A percentile compares a stretch with the other conserved stretches of the same genome.
Evolutionary conservation across 2,888 invertebrate genomes (phyloP).

Genomic region (Polyommatus icarus): DNA sequence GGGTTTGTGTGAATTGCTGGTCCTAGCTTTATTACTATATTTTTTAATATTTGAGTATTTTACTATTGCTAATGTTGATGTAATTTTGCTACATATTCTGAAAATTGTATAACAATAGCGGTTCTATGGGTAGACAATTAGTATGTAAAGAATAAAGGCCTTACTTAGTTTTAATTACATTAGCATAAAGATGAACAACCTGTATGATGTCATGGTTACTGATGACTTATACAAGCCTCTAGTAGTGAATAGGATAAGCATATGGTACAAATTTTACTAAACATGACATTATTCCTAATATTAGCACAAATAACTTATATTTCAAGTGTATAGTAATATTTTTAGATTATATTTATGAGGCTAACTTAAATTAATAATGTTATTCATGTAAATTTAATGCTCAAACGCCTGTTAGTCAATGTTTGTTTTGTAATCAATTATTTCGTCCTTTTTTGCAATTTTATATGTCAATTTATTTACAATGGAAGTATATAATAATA

Average conservation of each 20-base stretch:
- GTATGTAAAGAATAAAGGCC: slow-evolving; percentile 18
- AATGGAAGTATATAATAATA: slow-evolving; percentile 42
- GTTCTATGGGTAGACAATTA: slow-evolving; percentile 23
- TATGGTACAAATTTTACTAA: slow-evolving; percentile 31
- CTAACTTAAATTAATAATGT: slow-evolving; percentile 31
- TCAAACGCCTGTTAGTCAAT: slow-evolving; percentile 31
- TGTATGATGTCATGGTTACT: slow-evolving; percentile 15
- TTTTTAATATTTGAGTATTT: slow-evolving; percentile 28
- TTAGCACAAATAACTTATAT: slow-evolving; percentile 32
- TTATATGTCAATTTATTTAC: slow-evolving; percentile 33
- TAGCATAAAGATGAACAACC: slow-evolving; percentile 26
- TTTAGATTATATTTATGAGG: slow-evolving; percentile 32
- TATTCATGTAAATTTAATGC: slow-evolving; percentile 28
- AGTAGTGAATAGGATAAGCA: slow-evolving; percentile 5
- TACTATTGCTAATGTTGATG: slow-evolving; percentile 3
- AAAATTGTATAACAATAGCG: slow-evolving; percentile 4
- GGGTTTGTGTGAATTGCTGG: slow-evolving; percentile 54
- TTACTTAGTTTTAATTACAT: slow-evolving; percentile 28
- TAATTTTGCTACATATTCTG: slow-evolving; percentile 8
- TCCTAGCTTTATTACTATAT: slow-evolving; percentile 64
- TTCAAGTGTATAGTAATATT: slow-evolving; percentile 32
- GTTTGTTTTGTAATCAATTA: slow-evolving; percentile 30
- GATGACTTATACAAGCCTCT: slow-evolving; percentile 4
- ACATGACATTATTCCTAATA: slow-evolving; percentile 34
- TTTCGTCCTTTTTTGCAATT: slow-evolving; percentile 35